Evolutionary conservation across 92 coral and sea anemone genomes (phyloP).

Genomic region (Desmophyllum pertusum): DNA sequence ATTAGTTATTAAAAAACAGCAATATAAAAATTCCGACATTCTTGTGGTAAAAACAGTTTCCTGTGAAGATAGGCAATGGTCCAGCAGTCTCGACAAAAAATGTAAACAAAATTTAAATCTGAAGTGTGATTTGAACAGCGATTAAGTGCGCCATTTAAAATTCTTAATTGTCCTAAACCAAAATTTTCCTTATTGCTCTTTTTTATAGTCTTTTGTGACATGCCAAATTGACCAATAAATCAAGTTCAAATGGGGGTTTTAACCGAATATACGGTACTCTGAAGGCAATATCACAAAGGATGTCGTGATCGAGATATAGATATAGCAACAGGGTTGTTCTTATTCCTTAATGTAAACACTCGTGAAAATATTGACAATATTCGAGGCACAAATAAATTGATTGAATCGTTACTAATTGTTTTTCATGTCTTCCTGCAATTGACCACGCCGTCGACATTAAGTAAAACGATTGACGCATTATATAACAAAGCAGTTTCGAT

Average conservation of each 20-base stretch:
- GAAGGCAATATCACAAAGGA: background rate
- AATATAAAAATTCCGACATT: background rate
- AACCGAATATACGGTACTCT: background rate
- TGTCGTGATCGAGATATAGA: background rate
- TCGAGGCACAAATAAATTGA: background rate
- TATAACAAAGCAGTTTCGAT: background rate
- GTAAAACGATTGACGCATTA: too few species aligned
- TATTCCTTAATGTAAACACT: background rate
- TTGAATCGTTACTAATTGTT: background rate
- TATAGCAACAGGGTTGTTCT: background rate
- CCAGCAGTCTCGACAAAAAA: constrained; percentile 1
- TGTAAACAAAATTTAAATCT: constrained; percentile 7
- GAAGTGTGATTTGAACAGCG: background rate
- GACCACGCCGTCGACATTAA: background rate
- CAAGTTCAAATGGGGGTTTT: background rate
- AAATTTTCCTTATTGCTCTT: background rate
- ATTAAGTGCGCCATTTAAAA: background rate
- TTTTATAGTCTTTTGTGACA: background rate
- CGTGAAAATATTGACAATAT: background rate
- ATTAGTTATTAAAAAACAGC: background rate
- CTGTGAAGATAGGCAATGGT: background rate
- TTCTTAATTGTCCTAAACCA: background rate
- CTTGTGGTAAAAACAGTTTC: background rate
- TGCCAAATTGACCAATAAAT: background rate
- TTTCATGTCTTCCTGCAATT: background rate